A percentile compares a stretch with the other conserved stretches of the same genome.
Evolutionary conservation across 2,888 invertebrate genomes (phyloP).

Genomic region (Acanthosepion pharaonis): DNA sequence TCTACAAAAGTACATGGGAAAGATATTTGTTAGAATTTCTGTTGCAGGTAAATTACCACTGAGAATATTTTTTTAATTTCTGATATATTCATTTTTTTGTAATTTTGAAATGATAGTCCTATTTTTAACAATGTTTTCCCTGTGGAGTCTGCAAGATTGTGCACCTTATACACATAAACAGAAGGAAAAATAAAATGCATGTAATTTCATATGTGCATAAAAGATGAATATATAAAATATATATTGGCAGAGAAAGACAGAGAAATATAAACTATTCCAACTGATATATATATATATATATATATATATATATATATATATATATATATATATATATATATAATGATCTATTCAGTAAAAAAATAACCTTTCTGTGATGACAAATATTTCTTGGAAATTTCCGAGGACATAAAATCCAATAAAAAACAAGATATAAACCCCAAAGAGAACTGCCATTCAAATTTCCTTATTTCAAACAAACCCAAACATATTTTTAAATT

Average conservation of each 20-base stretch:
- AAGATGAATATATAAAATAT: background rate
- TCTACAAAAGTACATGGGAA: too few relatives aligned
- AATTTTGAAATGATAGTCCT: background rate
- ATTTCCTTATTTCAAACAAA: background rate
- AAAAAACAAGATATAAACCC: background rate
- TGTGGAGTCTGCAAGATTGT: background rate
- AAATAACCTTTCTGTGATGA: background rate
- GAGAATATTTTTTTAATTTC: background rate
- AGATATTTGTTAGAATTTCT: background rate
- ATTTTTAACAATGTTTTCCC: background rate
- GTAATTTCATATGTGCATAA: background rate
- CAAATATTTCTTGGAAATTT: background rate
- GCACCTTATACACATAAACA: background rate
- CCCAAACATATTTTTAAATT: background rate
- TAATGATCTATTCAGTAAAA: too few relatives aligned
- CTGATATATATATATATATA: too few relatives aligned
- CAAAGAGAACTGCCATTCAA: background rate
- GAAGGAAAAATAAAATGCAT: background rate
- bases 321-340: too few relatives aligned
- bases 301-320: too few relatives aligned
- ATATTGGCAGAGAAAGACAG: background rate
- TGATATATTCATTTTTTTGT: background rate
- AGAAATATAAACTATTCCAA: too few relatives aligned
- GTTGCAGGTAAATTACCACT: background rate
- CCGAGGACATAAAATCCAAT: background rate